Evolutionary conservation across 2,797 vertebrate species (phyloP).

Genomic region (Astyanax mexicanus): DNA sequence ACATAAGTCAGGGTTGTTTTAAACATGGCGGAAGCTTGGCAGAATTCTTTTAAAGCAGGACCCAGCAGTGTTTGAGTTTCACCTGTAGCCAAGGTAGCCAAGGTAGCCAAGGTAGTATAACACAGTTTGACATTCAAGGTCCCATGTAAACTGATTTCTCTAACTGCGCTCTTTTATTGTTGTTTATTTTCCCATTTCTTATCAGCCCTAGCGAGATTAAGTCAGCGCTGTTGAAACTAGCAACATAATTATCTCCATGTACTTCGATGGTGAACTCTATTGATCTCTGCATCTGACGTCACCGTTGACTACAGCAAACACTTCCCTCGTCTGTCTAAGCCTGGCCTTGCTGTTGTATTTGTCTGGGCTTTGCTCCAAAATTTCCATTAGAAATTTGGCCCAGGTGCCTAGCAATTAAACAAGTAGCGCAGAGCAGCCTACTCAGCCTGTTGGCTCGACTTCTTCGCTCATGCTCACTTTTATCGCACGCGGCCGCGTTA

Average conservation of each 20-base stretch:
- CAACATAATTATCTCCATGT: slow-evolving; percentile 18
- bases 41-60: too few relatives aligned
- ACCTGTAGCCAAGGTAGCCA: too few relatives aligned
- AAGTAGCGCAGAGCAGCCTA: slow-evolving; percentile 48
- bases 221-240: background rate
- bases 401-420: slow-evolving; percentile 80
- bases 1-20: too few relatives aligned
- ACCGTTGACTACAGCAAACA: slow-evolving; percentile 37
- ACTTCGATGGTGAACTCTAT: slow-evolving; percentile 8
- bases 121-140: too few relatives aligned
- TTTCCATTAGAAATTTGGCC: slow-evolving; percentile 80
- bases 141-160: background rate
- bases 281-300: slow-evolving; percentile 39
- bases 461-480: slow-evolving; percentile 45
- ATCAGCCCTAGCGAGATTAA: background rate
- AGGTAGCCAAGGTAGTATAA: too few relatives aligned
- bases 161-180: background rate
- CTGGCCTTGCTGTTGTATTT: slow-evolving; percentile 63
- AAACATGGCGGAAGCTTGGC: too few relatives aligned
- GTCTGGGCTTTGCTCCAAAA: slow-evolving; percentile 78
- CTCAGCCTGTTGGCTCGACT: slow-evolving; percentile 47
- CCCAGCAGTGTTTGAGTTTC: too few relatives aligned
- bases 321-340: slow-evolving; percentile 29
- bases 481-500: slow-evolving; percentile 22
- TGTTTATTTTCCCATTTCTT: background rate